Evolutionary conservation across 2,888 invertebrate genomes (phyloP).

Genomic region (Drosophila anomelani): DNA sequence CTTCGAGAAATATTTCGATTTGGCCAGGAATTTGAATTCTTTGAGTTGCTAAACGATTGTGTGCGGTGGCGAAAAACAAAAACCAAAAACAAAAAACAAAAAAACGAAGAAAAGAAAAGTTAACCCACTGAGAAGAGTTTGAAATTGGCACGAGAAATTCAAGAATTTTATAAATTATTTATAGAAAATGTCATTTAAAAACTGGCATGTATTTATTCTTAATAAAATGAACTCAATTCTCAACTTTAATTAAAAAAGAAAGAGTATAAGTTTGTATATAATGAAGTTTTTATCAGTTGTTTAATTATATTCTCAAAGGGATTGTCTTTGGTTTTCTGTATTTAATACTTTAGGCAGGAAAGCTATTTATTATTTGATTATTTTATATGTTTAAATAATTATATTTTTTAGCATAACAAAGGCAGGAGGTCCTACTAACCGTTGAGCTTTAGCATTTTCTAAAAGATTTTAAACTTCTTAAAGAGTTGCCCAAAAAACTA

Average conservation of each 20-base stretch:
- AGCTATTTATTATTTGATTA: too few relatives aligned
- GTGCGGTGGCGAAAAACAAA: background rate
- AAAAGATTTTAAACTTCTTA: background rate
- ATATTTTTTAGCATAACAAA: background rate
- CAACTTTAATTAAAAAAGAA: too few relatives aligned
- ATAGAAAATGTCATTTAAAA: background rate
- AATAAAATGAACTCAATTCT: too few relatives aligned
- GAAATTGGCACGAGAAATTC: background rate
- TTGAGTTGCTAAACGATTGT: slow-evolving; percentile 7
- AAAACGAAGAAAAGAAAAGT: background rate
- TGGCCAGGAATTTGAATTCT: slow-evolving; percentile 10
- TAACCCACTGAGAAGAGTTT: background rate
- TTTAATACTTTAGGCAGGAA: too few relatives aligned
- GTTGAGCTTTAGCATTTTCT: too few relatives aligned
- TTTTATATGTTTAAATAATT: background rate
- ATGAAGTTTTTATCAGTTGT: too few relatives aligned
- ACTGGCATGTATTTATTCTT: too few relatives aligned
- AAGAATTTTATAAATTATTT: background rate
- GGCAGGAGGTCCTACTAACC: too few relatives aligned
- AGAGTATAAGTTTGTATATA: too few relatives aligned
- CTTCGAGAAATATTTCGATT: slow-evolving; percentile 18
- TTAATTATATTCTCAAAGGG: too few relatives aligned
- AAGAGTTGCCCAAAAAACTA: background rate
- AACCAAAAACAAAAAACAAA: too few relatives aligned
- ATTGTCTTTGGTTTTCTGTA: too few relatives aligned